These are phyloP conservation scores for Australoheros facetus DNA, from an alignment of 2,797 vertebrate genomes.

Conservation along the genomic window DNA sequence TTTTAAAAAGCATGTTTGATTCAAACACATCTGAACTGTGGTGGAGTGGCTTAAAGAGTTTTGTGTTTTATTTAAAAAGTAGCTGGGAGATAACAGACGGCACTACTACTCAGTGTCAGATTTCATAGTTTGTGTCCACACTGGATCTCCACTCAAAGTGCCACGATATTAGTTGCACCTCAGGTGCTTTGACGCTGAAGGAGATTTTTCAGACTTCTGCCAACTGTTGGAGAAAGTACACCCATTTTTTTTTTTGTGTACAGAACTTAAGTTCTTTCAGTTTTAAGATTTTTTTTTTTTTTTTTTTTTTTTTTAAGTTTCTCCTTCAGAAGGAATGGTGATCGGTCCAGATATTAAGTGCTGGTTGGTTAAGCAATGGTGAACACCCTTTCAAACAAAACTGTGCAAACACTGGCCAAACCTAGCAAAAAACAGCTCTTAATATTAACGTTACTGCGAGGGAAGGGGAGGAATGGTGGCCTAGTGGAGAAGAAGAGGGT, in stretches of 20 bases:
- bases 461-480: too few relatives aligned
- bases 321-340: background rate
- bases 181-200: background rate
- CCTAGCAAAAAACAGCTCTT: background rate
- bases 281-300: background rate
- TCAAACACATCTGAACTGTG: slow-evolving; percentile 36
- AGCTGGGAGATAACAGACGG: slow-evolving; percentile 4
- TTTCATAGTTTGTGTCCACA: slow-evolving; percentile 16
- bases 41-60: slow-evolving; percentile 15
- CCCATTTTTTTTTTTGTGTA: background rate
- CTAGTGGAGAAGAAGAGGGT: too few relatives aligned
- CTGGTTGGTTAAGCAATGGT: background rate
- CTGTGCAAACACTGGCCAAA: background rate
- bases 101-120: slow-evolving; percentile 2
- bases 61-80: slow-evolving; percentile 21
- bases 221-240: too few relatives aligned
- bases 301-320: background rate
- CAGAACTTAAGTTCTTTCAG: background rate
- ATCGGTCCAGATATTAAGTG: background rate
- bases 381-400: background rate
- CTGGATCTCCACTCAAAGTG: background rate
- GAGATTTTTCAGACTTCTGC: background rate
- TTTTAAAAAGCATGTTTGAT: slow-evolving; percentile 23
- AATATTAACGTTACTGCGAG: background rate
- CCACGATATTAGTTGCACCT: background rate